Evolutionary conservation across 2,113 vertebrate genomes (phyloP), one percentile per base, ranked within the genome.

Genomic region (Epinephelus moara): DNA sequence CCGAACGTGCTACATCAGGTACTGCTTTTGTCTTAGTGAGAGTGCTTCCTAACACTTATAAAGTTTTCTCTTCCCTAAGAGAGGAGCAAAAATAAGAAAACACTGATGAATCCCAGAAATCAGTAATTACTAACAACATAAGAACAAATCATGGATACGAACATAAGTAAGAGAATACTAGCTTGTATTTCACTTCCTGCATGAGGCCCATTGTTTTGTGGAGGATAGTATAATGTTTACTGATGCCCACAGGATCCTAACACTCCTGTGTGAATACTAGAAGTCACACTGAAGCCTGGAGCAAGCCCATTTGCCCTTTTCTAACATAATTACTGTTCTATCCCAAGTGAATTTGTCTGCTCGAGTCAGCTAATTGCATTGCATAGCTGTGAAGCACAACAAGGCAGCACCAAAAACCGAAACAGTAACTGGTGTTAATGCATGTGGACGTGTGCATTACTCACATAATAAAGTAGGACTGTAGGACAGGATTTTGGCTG

Each of bases 311-410:
- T 19, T 59, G 21, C 27, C 25, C 37, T 49, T 23, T 69, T 42
- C 30, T 42, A 70, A 61, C 30, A 53, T 15, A 62, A 70, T 45
- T 25, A 42, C 30, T 27, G 6, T 21, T 60, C 9, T 9, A 37
- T 33, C n/a, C 37, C 14, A 2, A 45, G 21, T 55, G 57, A 18
- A 49, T 52, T 10, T 62, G 27, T 49, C 37, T 25, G 59, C 4
- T 71, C 47, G 17, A 49, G 59, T 68, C 49, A 75, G 56, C 25
- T 42, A 40, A 55, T 25, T 71, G 18, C 27, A 57, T 42, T 18
- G 59, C 61, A 3, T 61, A 56, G 55, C 67, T 47, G 37, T 56
- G 40, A 78, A 70, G n/a, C 13, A 57, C 45, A 53, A 67, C 56
- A 55, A 14, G 70, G 59, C 45, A 30, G 68, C 52, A 30, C 8